Base-by-base conservation (phyloP, 2,113 vertebrate species). In the Takifugu bimaculatus region DNA sequence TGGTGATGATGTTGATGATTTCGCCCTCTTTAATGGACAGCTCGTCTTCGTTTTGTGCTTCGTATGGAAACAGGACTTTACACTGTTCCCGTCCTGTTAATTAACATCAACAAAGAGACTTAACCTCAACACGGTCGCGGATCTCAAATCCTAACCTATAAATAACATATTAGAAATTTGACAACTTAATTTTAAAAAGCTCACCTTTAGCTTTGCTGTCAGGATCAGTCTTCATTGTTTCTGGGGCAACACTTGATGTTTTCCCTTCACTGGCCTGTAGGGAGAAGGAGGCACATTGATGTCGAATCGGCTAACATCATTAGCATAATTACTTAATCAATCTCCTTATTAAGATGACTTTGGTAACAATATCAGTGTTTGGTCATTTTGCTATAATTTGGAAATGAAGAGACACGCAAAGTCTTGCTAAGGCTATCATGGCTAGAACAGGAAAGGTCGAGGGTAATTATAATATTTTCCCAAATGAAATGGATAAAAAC, bases 11-110 rank as follows among this genome's bases (percentile, higher is more conserved):
- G 60, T 88, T 90, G 79, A 98, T 91, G 72, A 98, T 93, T 4
- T 99, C 97, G 4, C 97, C 96, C 88, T 99, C 97, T 86, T 94
- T 95, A 88, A 99, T 93, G 52, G 95, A 91, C 88, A 99, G 92
- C 73, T 99, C 97, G 59, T 99, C 97, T 25, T 98, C 94, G 53
- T 99, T 99, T 88, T 97, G 95, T 47, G 92, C 96, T 84, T 98
- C 95, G 1, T 99, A 98, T 0, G 96, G 95, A 81, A 99, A 98
- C 67, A 98, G 92, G 50, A 98, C 97, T 90, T 99, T 99, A 85
- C 96, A 99, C 70, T 92, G 93, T 83, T 98, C 97, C 88, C 95
- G 94, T 69, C 86, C 97, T 99, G 86, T 51, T 47, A 60, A 61
- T 50, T n/a, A 20, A 26, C 6, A 10, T n/a, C 4, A 50, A 14